Evolutionary conservation across 2,888 invertebrate species (phyloP), one percentile per base, ranked within the genome.

Genomic region (Philonicus albiceps): DNA sequence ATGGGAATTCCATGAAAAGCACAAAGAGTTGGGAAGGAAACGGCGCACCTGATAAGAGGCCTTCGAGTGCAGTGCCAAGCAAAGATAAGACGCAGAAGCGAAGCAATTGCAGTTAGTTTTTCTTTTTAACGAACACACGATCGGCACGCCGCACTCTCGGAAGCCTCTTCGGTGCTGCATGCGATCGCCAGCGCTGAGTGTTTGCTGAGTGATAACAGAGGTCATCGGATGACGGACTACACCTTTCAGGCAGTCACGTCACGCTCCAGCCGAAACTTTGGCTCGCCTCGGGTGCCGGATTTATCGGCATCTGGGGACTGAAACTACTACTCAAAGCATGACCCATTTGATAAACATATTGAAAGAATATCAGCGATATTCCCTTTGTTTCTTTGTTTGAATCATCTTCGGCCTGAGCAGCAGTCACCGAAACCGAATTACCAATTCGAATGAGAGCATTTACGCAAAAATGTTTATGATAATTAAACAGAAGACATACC

Each of bases 341-440:
- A 76, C 76, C 76, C 76, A 76, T 76, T 76, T 76, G 37, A 76
- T 76, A 76, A 76, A 40, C 16, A 40, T 76, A 40, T 40, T 40
- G 76, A 19, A 76, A 43, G 74, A 40, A 40, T 76, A 74, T 76
- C 37, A 76, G 13, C 34, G 37, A 34, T 8, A 6, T 43, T 37
- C 37, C 40, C 76, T 76, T 76, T 76, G 40, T 76, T 37, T 76
- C 76, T 76, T 76, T 76, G 76, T 76, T 76, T 74, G 31, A 34
- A 74, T 64, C 64, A 22, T 64, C 64, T 64, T 64, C 64, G 64
- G 64, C 11, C 27, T 11, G 27, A 64, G 7, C 22, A n/a, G n/a
- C n/a, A n/a, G n/a, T n/a, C n/a, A 64, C 64, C 22, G 22, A 64
- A 64, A 64, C 22, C 64, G 7, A 22, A 64, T 64, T 64, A 64